Percentiles rank a stretch among this genome's conserved stretches.
Evolutionary conservation across 1,140 invertebrate species (phyloP).

Genomic region (Campodea augens): DNA sequence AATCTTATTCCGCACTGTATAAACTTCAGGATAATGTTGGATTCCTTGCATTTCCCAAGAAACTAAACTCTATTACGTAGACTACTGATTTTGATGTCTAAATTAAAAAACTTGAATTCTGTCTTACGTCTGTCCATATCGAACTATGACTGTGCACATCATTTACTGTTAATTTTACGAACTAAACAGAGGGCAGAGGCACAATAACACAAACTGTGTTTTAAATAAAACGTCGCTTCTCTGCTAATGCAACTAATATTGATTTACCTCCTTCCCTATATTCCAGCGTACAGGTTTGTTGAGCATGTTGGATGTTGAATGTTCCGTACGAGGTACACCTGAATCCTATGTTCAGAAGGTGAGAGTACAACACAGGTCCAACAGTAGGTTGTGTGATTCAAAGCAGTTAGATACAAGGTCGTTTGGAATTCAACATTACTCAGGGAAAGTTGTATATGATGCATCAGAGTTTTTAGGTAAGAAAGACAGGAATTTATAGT

Average conservation of each 20-base stretch:
- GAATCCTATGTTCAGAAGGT: slow-evolving; percentile 77
- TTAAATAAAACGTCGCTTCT: no score
- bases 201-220: no score
- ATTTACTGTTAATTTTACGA: no score
- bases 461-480: slow-evolving; percentile 61
- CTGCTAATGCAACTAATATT: slow-evolving; percentile 8
- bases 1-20: no score
- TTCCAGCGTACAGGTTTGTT: slow-evolving; percentile 60
- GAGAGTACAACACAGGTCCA: slow-evolving; percentile 61
- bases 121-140: no score
- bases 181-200: no score
- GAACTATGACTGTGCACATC: no score
- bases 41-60: no score
- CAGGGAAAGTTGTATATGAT: slow-evolving; percentile 73
- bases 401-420: slow-evolving; percentile 54
- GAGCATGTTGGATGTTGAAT: slow-evolving; percentile 84
- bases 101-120: no score
- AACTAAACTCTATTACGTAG: no score
- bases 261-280: slow-evolving; percentile 9
- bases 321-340: slow-evolving; percentile 62
- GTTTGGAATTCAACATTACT: slow-evolving; percentile 83
- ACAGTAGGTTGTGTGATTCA: slow-evolving; percentile 48
- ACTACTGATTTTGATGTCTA: no score
- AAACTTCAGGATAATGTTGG: no score
- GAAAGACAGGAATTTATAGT: not conserved